Evolutionary conservation across 2,888 invertebrate genomes (phyloP).

Genomic region (Spodoptera picta): DNA sequence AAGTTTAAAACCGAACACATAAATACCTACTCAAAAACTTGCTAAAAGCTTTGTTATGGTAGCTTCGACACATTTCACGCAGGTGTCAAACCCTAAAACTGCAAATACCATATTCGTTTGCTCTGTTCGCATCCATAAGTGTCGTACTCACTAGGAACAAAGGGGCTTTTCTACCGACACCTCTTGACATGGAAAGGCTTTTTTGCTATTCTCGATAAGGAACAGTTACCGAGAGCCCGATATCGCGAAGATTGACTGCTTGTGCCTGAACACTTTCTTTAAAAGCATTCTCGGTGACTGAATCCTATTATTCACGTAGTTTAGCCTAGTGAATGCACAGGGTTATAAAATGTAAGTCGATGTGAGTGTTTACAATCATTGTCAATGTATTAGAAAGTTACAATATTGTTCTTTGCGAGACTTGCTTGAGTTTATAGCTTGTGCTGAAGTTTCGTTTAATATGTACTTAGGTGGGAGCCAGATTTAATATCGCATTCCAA

Average conservation of each 20-base stretch:
- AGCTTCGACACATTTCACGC: constrained; percentile 19
- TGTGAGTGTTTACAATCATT: constrained; percentile 34
- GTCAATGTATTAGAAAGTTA: constrained; percentile 28
- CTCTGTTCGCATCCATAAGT: constrained; percentile 54
- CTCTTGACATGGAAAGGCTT: constrained; percentile 86
- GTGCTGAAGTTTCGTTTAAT: constrained; percentile 38
- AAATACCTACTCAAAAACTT: constrained; percentile 1
- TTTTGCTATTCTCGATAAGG: constrained; percentile 83
- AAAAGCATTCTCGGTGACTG: constrained; percentile 69
- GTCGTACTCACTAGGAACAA: constrained; percentile 73
- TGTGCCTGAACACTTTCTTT: constrained; percentile 68
- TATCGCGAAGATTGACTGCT: constrained; percentile 69
- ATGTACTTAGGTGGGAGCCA: constrained; percentile 13
- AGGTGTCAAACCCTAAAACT: constrained; percentile 42
- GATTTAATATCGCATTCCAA: constrained; percentile 33
- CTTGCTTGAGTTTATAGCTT: constrained; percentile 27
- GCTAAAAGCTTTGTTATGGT: constrained; percentile 22
- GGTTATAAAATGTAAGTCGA: constrained; percentile 46
- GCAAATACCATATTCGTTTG: constrained; percentile 42
- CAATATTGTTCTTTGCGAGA: constrained; percentile 34
- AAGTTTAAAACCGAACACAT: neutral
- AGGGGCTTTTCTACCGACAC: constrained; percentile 79
- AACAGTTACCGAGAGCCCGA: constrained; percentile 68
- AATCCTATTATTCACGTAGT: constrained; percentile 60
- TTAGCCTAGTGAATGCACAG: constrained; percentile 37